These are phyloP conservation scores for Paramormyrops hopkinsi DNA, from an alignment of 2,797 vertebrate genomes.

Conservation along the genomic window DNA sequence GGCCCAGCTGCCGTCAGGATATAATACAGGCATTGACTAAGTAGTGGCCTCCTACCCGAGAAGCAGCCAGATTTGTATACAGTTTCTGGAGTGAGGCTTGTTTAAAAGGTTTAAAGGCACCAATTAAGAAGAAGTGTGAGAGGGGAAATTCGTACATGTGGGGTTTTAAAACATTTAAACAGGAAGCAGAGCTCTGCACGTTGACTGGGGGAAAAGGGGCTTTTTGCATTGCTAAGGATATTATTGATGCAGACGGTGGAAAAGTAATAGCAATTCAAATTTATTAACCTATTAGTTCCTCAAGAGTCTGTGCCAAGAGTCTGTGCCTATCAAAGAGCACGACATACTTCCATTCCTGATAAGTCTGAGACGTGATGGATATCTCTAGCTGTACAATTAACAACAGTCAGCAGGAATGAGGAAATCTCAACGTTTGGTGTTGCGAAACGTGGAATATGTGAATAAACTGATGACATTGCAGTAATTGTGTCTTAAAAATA, in stretches of 20 bases:
- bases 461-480: not conserved
- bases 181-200: conserved; percentile 35
- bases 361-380: not conserved
- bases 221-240: conserved; percentile 28
- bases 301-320: not conserved
- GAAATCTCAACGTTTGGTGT: not conserved
- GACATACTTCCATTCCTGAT: not conserved
- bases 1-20: conserved; percentile 44
- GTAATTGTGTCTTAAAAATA: not conserved
- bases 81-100: conserved; percentile 50
- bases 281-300: not conserved
- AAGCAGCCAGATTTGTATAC: conserved; percentile 48
- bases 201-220: not conserved
- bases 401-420: not conserved
- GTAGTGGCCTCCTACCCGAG: conserved; percentile 44
- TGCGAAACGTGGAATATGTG: not conserved
- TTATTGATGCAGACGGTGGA: not conserved
- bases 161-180: conserved; percentile 44
- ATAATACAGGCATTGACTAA: conserved; percentile 57
- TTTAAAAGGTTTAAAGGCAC: conserved; percentile 57
- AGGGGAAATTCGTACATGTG: conserved; percentile 18
- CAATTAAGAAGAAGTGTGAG: conserved; percentile 32
- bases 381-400: not conserved
- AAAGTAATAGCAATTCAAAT: not conserved
- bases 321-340: not conserved